phyloP scores from a whole-genome alignment of 1,140 invertebrate species.

The Drosophila busckii region DNA sequence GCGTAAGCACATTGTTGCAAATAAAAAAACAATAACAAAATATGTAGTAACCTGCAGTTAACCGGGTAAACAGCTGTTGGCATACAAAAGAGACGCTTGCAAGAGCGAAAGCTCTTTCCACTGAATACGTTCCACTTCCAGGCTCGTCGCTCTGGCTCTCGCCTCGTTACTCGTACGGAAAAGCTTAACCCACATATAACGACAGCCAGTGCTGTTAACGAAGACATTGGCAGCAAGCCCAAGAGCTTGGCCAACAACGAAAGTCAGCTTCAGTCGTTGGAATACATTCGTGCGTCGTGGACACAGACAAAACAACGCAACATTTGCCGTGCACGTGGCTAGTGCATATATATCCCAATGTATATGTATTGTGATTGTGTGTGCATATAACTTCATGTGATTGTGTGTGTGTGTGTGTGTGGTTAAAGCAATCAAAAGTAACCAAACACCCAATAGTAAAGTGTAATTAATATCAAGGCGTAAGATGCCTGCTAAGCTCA shows the following conservation, averaged over 20 bases:
- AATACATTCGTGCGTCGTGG: conserved; percentile 73
- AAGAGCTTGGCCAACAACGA: conserved; percentile 38
- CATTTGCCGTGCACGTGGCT: conserved; percentile 43
- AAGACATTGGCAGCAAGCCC: conserved; percentile 12
- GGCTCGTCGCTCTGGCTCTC: not conserved
- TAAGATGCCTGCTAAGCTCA: not conserved
- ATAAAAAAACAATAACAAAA: no score
- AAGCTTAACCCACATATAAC: conserved; percentile 54
- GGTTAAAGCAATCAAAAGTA: not conserved
- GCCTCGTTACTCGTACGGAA: not conserved
- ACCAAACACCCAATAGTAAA: not conserved
- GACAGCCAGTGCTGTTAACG: conserved; percentile 1
- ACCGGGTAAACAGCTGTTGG: conserved; percentile 47
- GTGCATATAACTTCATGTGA: not conserved
- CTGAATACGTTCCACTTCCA: conserved; percentile 62
- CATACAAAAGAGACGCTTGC: not conserved
- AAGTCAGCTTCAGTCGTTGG: conserved; percentile 62
- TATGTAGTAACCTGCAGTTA: no score
- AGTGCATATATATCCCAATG: conserved; percentile 7
- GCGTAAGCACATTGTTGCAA: no score
- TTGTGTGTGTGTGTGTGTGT: conserved; percentile 16
- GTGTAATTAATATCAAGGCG: not conserved
- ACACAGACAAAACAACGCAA: conserved; percentile 38
- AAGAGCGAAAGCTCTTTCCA: conserved; percentile 27
- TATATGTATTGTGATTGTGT: conserved; percentile 1